phyloP scores from a whole-genome alignment of 2,888 invertebrate species.

The Phrixothrix hirtus region DNA sequence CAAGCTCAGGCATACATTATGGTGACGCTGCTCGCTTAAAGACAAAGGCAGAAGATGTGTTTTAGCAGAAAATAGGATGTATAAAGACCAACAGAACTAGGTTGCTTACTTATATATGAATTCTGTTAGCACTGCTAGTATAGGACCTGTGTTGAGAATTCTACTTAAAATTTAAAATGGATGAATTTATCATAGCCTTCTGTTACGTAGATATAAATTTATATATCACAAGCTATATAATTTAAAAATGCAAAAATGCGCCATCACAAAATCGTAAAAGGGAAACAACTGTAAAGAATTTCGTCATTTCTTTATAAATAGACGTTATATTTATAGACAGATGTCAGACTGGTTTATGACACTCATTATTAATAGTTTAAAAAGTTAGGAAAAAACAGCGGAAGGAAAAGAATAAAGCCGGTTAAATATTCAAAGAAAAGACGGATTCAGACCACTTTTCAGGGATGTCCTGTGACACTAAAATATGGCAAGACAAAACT shows the following conservation, averaged over 20 bases:
- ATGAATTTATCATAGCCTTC: conserved; percentile 25
- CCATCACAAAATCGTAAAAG: conserved; percentile 10
- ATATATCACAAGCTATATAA: conserved; percentile 15
- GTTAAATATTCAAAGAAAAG: conserved; percentile 11
- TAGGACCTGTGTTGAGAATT: conserved; percentile 12
- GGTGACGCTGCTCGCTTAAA: conserved; percentile 34
- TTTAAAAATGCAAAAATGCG: conserved; percentile 14
- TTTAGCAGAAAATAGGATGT: conserved; percentile 29
- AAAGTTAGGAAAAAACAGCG: conserved; percentile 2
- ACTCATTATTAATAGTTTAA: conserved; percentile 15
- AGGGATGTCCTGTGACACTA: conserved; percentile 3
- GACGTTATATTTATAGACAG: conserved; percentile 17
- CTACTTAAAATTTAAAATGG: conserved; percentile 25
- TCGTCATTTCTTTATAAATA: conserved; percentile 15
- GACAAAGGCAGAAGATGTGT: conserved; percentile 36
- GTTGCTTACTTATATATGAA: conserved; percentile 35
- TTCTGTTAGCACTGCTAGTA: conserved; percentile 25
- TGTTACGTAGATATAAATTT: conserved; percentile 23
- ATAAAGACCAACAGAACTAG: conserved; percentile 29
- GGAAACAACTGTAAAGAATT: conserved; percentile 13
- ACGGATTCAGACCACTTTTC: not conserved
- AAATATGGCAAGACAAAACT: not conserved
- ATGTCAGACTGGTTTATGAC: conserved; percentile 18
- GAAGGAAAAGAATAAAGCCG: not conserved
- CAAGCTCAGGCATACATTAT: conserved; percentile 42